phyloP scores from a whole-genome alignment of 2,888 invertebrate species.

The Congeria kusceri region DNA sequence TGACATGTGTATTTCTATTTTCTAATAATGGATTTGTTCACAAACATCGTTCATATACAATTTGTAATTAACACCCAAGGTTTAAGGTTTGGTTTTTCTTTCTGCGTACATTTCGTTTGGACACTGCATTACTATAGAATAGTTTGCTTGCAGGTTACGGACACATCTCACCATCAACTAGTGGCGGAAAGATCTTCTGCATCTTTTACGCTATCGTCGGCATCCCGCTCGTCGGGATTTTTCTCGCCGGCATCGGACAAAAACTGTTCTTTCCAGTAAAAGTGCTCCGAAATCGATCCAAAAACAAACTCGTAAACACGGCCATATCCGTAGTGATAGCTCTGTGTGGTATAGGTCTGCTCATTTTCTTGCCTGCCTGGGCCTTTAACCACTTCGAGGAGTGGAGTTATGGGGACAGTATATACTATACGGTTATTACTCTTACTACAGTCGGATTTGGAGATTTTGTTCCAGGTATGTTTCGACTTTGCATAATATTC shows the following conservation, averaged over 20 bases:
- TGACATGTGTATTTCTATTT: no score
- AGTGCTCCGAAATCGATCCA: slow-evolving; percentile 50
- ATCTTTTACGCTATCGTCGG: slow-evolving; percentile 70
- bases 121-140: no score
- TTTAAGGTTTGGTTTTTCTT: no score
- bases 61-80: no score
- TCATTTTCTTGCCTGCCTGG: slow-evolving; percentile 64
- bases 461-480: slow-evolving; percentile 76
- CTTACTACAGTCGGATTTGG: slow-evolving; percentile 79
- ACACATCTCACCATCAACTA: slow-evolving; percentile 69
- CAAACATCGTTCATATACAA: no score
- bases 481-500: no score
- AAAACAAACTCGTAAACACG: slow-evolving; percentile 31
- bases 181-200: slow-evolving; percentile 65
- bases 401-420: slow-evolving; percentile 72
- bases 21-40: no score
- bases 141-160: slow-evolving; percentile 69
- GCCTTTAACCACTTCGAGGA: slow-evolving; percentile 66
- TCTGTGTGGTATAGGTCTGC: slow-evolving; percentile 39
- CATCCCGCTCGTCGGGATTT: slow-evolving; percentile 65
- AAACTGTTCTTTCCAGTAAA: slow-evolving; percentile 58
- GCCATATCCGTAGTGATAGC: slow-evolving; percentile 45
- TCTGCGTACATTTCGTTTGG: no score
- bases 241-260: slow-evolving; percentile 64
- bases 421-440: slow-evolving; percentile 75